Conservation (phyloP, 2,113 vertebrate species). For the Osmerus mordax region DNA sequence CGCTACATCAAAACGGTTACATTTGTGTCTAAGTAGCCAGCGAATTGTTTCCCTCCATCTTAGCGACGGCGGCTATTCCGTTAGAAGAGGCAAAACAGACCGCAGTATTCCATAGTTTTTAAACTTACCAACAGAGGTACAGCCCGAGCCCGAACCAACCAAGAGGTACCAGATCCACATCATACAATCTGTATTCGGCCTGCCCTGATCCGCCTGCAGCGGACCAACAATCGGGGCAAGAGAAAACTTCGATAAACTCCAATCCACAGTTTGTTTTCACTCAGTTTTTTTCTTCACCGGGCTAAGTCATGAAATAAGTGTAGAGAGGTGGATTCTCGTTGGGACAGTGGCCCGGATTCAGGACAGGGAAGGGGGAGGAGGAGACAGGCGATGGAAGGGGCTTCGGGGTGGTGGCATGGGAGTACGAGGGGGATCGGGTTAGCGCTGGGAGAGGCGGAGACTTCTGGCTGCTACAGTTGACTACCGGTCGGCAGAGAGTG, state of each 20-base stretch:
- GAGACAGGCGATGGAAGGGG: constrained; percentile 40
- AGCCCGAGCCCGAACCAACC: constrained; percentile 76
- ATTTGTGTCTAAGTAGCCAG: constrained; percentile 26
- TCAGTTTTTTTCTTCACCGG: constrained; percentile 20
- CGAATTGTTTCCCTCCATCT: constrained; percentile 15
- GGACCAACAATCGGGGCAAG: constrained; percentile 54
- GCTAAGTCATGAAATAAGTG: constrained; percentile 26
- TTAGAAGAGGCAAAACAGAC: neutral
- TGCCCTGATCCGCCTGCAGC: constrained; percentile 52
- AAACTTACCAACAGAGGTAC: constrained; percentile 77
- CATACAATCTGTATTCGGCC: constrained; percentile 55
- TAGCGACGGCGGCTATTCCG: neutral
- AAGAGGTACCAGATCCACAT: constrained; percentile 86
- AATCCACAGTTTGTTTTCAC: constrained; percentile 4
- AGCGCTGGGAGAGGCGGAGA: constrained; percentile 63
- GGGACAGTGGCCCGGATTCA: constrained; percentile 41
- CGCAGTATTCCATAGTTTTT: constrained; percentile 21
- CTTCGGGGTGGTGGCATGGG: constrained; percentile 21
- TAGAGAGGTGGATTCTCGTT: constrained; percentile 28
- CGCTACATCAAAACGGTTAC: neutral
- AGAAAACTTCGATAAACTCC: constrained; percentile 45
- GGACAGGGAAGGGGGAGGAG: constrained; percentile 26
- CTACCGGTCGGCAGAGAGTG: constrained; percentile 42
- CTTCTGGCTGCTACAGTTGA: constrained; percentile 44
- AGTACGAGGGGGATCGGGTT: constrained; percentile 36